Percentiles rank a stretch among this genome's conserved stretches.
These are phyloP conservation scores for Sesamia nonagrioides DNA, from an alignment of 1,140 invertebrate genomes.

Conservation along the genomic window DNA sequence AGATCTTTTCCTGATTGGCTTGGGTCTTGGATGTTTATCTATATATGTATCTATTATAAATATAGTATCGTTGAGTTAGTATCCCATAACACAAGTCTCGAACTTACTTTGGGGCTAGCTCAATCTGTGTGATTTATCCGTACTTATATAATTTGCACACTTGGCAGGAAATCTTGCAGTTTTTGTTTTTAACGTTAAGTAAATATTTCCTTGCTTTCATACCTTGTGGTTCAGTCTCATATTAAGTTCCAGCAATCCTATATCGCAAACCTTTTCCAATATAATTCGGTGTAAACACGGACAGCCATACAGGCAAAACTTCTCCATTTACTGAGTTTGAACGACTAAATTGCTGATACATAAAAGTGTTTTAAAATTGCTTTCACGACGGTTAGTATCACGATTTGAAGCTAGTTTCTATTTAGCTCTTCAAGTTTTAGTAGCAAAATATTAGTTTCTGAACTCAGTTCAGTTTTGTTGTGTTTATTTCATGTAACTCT, in stretches of 20 bases:
- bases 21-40: no score
- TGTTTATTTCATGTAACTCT: neutral
- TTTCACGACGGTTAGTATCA: slow-evolving; percentile 6
- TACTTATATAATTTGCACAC: no score
- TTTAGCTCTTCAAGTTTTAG: neutral
- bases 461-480: neutral
- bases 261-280: neutral
- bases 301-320: slow-evolving; percentile 26
- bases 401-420: slow-evolving; percentile 32
- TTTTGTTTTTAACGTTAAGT: no score
- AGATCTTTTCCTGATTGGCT: no score
- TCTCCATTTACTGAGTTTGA: slow-evolving; percentile 34
- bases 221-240: neutral
- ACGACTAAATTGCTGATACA: slow-evolving; percentile 44
- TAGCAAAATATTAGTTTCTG: neutral
- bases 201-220: no score
- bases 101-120: no score
- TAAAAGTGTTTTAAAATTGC: slow-evolving; percentile 48
- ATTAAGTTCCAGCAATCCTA: neutral
- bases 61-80: no score
- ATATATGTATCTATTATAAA: no score
- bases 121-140: no score
- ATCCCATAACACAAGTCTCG: no score
- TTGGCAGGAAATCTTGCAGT: no score
- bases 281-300: slow-evolving; percentile 11